Conservation (phyloP, 2,888 invertebrate species). For the Troglohyphantes excavatus region DNA sequence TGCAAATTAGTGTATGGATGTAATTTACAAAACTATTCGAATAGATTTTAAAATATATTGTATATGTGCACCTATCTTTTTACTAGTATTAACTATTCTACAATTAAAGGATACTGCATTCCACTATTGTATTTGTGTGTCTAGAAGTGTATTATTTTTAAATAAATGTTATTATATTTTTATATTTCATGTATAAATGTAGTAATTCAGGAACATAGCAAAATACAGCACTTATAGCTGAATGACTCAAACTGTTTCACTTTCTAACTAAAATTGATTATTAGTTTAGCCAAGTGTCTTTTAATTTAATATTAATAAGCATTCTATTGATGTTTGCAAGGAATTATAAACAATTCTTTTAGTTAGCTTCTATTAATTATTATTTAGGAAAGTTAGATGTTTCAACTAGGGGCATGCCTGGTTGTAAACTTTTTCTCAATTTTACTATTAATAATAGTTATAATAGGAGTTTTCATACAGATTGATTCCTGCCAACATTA, state of each 20-base stretch:
- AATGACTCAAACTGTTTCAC: neutral
- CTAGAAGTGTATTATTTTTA: neutral
- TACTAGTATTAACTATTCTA: neutral
- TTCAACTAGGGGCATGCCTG: no score
- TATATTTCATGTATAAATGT: neutral
- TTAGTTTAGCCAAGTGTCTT: no score
- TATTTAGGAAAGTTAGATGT: no score
- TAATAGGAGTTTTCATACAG: no score
- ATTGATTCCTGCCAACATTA: no score
- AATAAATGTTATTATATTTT: neutral
- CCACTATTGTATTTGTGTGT: neutral
- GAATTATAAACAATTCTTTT: no score
- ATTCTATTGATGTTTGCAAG: no score
- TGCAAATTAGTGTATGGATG: neutral
- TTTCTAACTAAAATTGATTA: no score
- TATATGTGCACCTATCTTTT: neutral
- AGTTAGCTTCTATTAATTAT: no score
- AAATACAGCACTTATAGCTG: neutral
- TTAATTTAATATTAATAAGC: no score
- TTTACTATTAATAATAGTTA: no score
- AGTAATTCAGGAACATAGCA: neutral
- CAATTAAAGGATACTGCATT: neutral
- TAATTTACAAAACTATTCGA: neutral
- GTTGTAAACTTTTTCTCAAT: no score
- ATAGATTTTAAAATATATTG: neutral